Evolutionary conservation across 2,888 invertebrate genomes (phyloP), one percentile per base, ranked within the genome.

Genomic region (Cosmorhoe ocellata): DNA sequence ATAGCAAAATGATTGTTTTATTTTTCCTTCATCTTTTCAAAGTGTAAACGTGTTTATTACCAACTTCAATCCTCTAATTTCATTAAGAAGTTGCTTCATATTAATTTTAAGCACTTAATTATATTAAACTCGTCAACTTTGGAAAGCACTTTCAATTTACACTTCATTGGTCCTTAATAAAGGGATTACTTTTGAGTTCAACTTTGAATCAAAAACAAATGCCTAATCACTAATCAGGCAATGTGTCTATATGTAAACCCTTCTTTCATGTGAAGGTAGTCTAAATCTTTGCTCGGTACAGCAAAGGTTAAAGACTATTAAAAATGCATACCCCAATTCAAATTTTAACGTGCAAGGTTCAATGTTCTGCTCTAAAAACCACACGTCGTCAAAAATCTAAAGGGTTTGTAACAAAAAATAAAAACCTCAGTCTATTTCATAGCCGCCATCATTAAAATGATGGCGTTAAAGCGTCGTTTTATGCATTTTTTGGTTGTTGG

Each of bases 401-500:
- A 51, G 51, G 10, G 37, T 42, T 40, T 45, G 42, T 43, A 58
- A 54, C 49, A 64, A 72, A 69, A 66, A 52, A 60, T 58, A 56
- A 57, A 61, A 64, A 48, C 9, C 18, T 40, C 45, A 61, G 56
- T 60, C 56, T 61, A 63, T 65, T 66, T 60, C 66, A 32, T 58
- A 61, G 50, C 67, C 58, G 48, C 58, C 63, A 49, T 62, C 70
- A 63, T 74, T 64, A 71, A 69, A 71, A 66, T 63, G 64, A 61
- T 71, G 69, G 67, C 67, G 67, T 66, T 71, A 69, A 69, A 67
- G 63, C 68, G 65, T 71, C 71, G 69, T 76, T 62, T 62, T 78
- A 75, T 79, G 71, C 74, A 72, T 79, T 82, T 81, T 81, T 78
- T 82, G 76, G 75, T 71, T 66, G 59, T 60, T 59, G 52, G 42